Percentiles rank a stretch among this genome's conserved stretches.
Conservation (phyloP, 2,113 vertebrate genomes). For the Isichthys henryi region DNA sequence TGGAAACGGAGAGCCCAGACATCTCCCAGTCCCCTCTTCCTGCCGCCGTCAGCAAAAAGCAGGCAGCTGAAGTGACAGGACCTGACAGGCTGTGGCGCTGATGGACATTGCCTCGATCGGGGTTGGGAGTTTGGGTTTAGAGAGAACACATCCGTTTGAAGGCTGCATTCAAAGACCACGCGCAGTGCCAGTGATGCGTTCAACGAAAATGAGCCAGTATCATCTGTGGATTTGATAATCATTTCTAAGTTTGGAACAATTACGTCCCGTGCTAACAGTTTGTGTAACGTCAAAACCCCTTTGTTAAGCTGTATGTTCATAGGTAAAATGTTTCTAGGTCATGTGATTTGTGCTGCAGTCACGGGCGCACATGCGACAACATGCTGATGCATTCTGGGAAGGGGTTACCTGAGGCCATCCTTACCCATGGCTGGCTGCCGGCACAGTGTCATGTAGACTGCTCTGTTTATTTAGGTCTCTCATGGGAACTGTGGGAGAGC, state of each 20-base stretch:
- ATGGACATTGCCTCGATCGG: constrained; percentile 28
- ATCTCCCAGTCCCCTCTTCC: constrained; percentile 41
- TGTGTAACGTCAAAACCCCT: not conserved
- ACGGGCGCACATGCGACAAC: not conserved
- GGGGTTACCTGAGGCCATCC: not conserved
- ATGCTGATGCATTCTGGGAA: not conserved
- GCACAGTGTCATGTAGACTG: not conserved
- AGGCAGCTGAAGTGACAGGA: constrained; percentile 3
- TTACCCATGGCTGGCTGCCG: not conserved
- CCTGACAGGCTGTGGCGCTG: constrained; percentile 28
- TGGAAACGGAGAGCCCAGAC: constrained; percentile 40
- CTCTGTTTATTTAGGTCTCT: not conserved
- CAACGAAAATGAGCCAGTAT: not conserved
- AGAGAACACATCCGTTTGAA: not conserved
- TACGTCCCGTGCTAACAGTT: not conserved
- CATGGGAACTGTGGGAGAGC: not conserved
- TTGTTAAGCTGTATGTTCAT: not conserved
- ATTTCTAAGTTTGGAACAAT: not conserved
- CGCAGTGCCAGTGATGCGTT: not conserved
- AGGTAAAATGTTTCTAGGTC: not conserved
- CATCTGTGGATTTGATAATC: not conserved
- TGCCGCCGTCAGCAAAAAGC: constrained; percentile 44
- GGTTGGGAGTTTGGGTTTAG: constrained; percentile 9
- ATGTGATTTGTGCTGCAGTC: not conserved
- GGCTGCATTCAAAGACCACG: not conserved